Conservation (phyloP, 2,888 invertebrate genomes). For the Psylliodes chrysocephalus region DNA sequence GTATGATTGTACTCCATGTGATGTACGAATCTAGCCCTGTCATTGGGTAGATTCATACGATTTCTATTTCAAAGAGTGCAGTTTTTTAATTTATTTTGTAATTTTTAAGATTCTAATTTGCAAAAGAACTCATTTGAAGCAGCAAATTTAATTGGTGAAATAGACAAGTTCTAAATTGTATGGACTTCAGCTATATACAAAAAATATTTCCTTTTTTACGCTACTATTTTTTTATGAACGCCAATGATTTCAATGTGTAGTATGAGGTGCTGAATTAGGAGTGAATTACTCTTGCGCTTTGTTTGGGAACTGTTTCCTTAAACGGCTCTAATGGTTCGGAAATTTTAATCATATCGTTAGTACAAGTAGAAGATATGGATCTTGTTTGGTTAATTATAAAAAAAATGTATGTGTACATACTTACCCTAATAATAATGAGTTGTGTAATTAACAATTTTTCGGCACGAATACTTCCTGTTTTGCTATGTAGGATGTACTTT, state of each 20-base stretch:
- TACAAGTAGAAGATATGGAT: constrained; percentile 2
- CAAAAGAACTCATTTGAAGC: no score
- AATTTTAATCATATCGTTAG: constrained; percentile 3
- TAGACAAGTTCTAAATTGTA: no score
- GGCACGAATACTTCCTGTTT: no score
- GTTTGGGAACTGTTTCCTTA: constrained; percentile 3
- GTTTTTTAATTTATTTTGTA: background rate
- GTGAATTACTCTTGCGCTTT: background rate
- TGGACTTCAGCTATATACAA: no score
- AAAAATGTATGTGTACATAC: background rate
- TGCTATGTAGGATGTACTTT: background rate
- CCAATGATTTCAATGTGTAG: background rate
- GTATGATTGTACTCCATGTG: no score
- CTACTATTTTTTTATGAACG: background rate
- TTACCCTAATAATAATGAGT: background rate
- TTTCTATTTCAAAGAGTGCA: no score
- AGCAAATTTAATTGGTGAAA: no score
- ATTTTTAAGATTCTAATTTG: no score
- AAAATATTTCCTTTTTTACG: no score
- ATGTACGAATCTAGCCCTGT: no score
- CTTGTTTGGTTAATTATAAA: background rate
- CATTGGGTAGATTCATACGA: no score
- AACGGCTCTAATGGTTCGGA: constrained; percentile 8
- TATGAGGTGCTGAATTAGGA: constrained; percentile 1
- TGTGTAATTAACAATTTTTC: no score